Percentiles rank a stretch among this genome's conserved stretches.
These are phyloP conservation scores for Phytoseiulus persimilis DNA, from an alignment of 2,888 invertebrate species.

Conservation along the genomic window DNA sequence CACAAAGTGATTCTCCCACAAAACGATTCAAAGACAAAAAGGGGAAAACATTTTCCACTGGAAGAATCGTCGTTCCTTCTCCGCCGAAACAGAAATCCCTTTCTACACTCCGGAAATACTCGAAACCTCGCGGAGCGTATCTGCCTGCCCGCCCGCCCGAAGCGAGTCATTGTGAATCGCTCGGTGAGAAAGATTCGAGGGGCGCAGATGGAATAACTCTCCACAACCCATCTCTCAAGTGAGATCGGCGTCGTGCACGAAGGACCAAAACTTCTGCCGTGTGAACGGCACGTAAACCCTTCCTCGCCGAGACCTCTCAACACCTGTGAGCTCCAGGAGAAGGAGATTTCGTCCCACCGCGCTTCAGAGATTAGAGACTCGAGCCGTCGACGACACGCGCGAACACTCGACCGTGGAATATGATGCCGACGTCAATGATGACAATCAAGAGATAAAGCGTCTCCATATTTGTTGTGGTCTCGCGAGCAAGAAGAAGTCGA, in stretches of 20 bases:
- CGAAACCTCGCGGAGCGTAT: background rate
- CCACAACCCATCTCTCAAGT: background rate
- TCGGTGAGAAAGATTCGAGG: background rate
- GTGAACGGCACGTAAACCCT: no score
- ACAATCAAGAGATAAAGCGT: background rate
- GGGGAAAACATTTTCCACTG: conserved; percentile 5
- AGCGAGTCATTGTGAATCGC: background rate
- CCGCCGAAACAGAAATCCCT: background rate
- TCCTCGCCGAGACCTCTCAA: no score
- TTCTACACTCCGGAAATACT: background rate
- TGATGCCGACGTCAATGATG: background rate
- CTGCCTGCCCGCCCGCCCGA: background rate
- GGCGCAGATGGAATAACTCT: background rate
- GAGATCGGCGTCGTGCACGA: background rate
- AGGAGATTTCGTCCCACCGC: no score
- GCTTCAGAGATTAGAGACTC: background rate
- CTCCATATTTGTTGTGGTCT: background rate
- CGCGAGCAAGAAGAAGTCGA: background rate
- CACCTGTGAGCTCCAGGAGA: no score
- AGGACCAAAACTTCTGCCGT: no score
- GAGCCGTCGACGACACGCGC: background rate
- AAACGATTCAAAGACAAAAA: conserved; percentile 5
- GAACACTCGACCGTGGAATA: background rate
- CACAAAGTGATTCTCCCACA: conserved; percentile 5
- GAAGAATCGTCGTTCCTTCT: background rate